Evolutionary conservation across 2,888 invertebrate genomes (phyloP), one percentile per base, ranked within the genome.

Genomic region (Tetragnatha montana): DNA sequence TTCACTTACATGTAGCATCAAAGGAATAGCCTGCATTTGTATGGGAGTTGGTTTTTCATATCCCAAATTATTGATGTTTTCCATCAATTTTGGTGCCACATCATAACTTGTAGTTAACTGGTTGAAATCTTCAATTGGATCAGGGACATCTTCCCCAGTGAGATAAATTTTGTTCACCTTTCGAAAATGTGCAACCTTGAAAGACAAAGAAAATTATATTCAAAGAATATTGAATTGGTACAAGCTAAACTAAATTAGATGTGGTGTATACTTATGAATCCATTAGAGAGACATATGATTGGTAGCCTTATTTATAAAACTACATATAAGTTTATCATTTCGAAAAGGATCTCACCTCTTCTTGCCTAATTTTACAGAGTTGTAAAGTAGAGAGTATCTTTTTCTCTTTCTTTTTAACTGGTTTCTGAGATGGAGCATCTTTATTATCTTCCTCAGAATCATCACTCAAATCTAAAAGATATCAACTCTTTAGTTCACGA

Each of bases 21-120:
- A 95, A 1, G 99, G 97, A 92, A 98, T 95, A 0, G 97, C 96
- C 94, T 99, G 99, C 95, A 98, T 96, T 94, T 98, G 98, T 92
- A 98, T 96, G 0, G 98, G 96, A 0, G 98, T 98, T 0, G 98
- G 98, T 84, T 95, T 95, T 0, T 94, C 93, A 92, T 97, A 98
- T 0, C 96, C 96, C 92, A 96, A 95, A 86, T 95, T 94, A 47
- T 93, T 94, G 8, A 98, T 94, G 91, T 97, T 98, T 50, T 95
- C 94, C 12, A 97, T 93, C 1, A 98, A 93, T 21, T 94, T 94
- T 7, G 94, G 93, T 0, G 95, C 94, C 7, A 97, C 94, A 60
- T 94, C 94, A 92, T 96, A 96, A 10, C 93, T 92, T 0, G 93
- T 92, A 6, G 93, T 92, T 10, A 98, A 94, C 82, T 93, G 91